Evolutionary conservation across 2,888 invertebrate genomes (phyloP).

Genomic region (Bellardia pandia): DNA sequence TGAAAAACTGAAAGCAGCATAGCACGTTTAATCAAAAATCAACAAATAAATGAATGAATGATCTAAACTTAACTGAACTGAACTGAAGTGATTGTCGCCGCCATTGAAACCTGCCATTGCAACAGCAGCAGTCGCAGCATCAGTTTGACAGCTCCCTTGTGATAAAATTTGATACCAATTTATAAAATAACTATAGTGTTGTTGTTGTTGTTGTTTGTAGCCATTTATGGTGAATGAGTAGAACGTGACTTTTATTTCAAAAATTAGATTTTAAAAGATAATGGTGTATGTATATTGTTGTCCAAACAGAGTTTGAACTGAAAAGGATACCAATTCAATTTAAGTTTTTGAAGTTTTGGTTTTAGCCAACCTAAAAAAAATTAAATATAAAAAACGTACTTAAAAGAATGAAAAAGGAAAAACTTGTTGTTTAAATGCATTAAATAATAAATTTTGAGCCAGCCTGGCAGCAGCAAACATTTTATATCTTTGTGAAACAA

Average conservation of each 20-base stretch:
- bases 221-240: constrained; percentile 70
- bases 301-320: constrained; percentile 15
- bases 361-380: neutral
- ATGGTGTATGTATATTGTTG: constrained; percentile 44
- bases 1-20: constrained; percentile 19
- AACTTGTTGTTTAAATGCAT: constrained; percentile 65
- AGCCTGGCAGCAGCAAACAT: constrained; percentile 41
- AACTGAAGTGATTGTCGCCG: constrained; percentile 61
- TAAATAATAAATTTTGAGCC: constrained; percentile 71
- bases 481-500: constrained; percentile 65
- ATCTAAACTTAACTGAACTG: constrained; percentile 25
- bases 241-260: constrained; percentile 73
- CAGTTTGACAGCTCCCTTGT: constrained; percentile 30
- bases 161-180: constrained; percentile 38
- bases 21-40: constrained; percentile 62
- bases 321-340: constrained; percentile 55
- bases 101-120: constrained; percentile 39
- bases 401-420: constrained; percentile 48
- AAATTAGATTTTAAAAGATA: constrained; percentile 69
- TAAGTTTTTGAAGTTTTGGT: constrained; percentile 10
- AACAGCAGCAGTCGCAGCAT: constrained; percentile 18
- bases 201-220: constrained; percentile 29
- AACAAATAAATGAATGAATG: constrained; percentile 54
- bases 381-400: neutral
- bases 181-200: constrained; percentile 35